Evolutionary conservation across 2,888 invertebrate genomes (phyloP), one percentile per base, ranked within the genome.

Genomic region (Acleris cristana): DNA sequence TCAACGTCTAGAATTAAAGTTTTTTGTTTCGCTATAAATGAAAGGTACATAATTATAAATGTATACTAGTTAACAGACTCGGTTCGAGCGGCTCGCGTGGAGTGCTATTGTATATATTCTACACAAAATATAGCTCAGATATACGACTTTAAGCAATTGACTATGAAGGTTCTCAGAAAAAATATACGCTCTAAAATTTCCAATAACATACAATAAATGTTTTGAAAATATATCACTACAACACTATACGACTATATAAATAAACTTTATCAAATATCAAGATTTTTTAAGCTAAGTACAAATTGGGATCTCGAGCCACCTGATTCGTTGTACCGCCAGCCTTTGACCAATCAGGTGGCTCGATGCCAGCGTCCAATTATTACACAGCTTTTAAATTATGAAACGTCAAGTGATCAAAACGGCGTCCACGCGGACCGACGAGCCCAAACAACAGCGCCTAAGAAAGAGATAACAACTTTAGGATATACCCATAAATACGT

Each of bases 391-490:
- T 44, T 21, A 44, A 56, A 56, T 34, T 53, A 34, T 30, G 48
- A 55, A 53, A 40, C 45, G 51, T 51, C 23, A 56, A 52, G 51
- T 30, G 60, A 18, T 51, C 61, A 56, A 23, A 44, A 61, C 55
- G 64, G 63, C 60, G 66, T 77, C 86, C 85, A 77, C 87, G 86
- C 85, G 79, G 72, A 73, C 80, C 85, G 79, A 73, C 80, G 83
- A 86, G 77, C 84, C 84, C 83, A 85, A 86, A 89, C 90, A 92
- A 92, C 92, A 90, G 90, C 89, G 88, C 90, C 92, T 92, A 92
- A 89, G 90, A 92, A 92, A 91, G 91, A 92, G 91, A 87, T 92
- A 92, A 92, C 92, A 92, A 91, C 86, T 80, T 78, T 87, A 88
- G 84, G 85, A 89, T 89, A 85, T 86, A 90, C 87, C 88, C 84